Conservation (phyloP, 2,888 invertebrate genomes). For the Aphodius sticticus region DNA sequence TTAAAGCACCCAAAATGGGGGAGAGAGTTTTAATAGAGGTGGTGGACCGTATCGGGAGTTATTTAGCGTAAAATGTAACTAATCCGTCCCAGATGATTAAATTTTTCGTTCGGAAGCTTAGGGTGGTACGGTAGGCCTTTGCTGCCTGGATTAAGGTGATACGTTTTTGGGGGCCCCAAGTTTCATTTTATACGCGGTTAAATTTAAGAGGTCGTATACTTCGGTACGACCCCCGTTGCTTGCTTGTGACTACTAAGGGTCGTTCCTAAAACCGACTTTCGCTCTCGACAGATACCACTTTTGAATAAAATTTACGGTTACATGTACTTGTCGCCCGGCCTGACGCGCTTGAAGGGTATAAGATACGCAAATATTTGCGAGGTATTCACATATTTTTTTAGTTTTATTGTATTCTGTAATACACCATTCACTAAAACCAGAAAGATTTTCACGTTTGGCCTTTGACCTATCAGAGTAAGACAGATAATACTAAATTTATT, state of each 20-base stretch:
- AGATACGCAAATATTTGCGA: too few species aligned
- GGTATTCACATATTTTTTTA: too few species aligned
- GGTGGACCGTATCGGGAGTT: conserved; percentile 48
- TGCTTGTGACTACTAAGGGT: not conserved
- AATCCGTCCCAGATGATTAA: conserved; percentile 52
- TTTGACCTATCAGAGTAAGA: too few species aligned
- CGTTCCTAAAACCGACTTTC: not conserved
- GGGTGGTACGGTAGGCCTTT: conserved; percentile 36
- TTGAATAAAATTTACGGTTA: conserved; percentile 11
- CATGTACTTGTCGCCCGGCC: too few species aligned
- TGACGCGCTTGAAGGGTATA: too few species aligned
- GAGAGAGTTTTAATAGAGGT: conserved; percentile 48
- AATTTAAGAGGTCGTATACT: conserved; percentile 42
- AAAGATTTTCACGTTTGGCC: too few species aligned
- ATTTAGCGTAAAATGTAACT: conserved; percentile 52
- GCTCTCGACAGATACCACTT: not conserved
- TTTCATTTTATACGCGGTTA: conserved; percentile 41
- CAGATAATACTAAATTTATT: too few species aligned
- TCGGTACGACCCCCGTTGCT: conserved; percentile 17
- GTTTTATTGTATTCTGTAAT: too few species aligned
- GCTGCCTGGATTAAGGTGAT: conserved; percentile 41
- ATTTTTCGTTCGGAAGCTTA: conserved; percentile 48
- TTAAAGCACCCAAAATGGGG: not conserved
- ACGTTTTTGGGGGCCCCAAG: conserved; percentile 41
- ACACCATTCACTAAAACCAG: too few species aligned